Percentiles rank a stretch among this genome's conserved stretches.
These are phyloP conservation scores for Atherix ibis DNA, from an alignment of 2,888 invertebrate genomes.

Conservation along the genomic window DNA sequence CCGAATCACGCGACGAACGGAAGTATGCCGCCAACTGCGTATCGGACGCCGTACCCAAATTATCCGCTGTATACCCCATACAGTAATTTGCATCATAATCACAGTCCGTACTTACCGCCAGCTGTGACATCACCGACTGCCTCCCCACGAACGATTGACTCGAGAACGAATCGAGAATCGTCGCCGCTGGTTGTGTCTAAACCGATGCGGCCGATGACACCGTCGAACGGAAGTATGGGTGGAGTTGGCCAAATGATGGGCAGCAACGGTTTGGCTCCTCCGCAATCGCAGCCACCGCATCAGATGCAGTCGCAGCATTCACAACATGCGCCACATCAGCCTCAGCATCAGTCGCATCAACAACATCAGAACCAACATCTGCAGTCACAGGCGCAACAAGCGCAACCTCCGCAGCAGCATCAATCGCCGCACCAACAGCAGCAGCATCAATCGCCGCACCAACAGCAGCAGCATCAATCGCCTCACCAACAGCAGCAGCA, in stretches of 20 bases:
- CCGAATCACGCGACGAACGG: constrained; percentile 17
- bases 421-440: constrained; percentile 9
- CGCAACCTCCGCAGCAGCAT: no score
- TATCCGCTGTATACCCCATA: constrained; percentile 61
- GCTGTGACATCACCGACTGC: constrained; percentile 45
- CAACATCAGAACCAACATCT: constrained; percentile 9
- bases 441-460: constrained; percentile 11
- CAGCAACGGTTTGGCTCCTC: constrained; percentile 11
- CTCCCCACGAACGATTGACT: constrained; percentile 44
- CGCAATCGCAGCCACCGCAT: constrained; percentile 12
- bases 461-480: constrained; percentile 11
- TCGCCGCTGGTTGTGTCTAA: constrained; percentile 19
- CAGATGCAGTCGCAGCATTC: constrained; percentile 13
- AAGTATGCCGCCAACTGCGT: constrained; percentile 24
- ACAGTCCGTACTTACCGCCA: constrained; percentile 54
- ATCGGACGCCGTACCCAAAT: constrained; percentile 31
- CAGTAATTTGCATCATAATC: constrained; percentile 53
- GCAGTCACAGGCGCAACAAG: constrained; percentile 8
- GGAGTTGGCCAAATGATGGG: constrained; percentile 12
- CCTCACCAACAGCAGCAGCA: constrained; percentile 17
- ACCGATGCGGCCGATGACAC: constrained; percentile 17
- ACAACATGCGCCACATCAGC: constrained; percentile 13
- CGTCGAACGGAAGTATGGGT: constrained; percentile 11
- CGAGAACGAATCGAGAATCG: constrained; percentile 22
- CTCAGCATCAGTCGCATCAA: constrained; percentile 11